Evolutionary conservation across 2,113 vertebrate genomes (phyloP), one percentile per base, ranked within the genome.

Genomic region (Pangasianodon gigas): DNA sequence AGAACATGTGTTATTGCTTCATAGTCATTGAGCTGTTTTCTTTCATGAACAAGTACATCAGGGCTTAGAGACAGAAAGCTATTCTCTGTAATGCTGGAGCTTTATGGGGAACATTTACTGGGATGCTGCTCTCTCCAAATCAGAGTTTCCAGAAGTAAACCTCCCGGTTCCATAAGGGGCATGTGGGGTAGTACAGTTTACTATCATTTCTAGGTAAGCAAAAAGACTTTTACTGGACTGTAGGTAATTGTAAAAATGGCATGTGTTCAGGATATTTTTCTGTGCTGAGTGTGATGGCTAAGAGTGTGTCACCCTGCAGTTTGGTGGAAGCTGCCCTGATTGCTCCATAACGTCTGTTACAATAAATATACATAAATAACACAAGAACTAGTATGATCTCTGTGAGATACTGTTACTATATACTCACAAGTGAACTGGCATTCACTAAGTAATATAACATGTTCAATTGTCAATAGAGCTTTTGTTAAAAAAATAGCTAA

Each of bases 211-310:
- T 32, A 32, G 29, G 65, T 32, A 74, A 74, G 69, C 69, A 77
- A 46, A 46, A 75, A 3, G 32, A 41, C 16, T 19, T 41, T 74
- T 74, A 75, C 67, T 54, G 21, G 56, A 88, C 82, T 89, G 81
- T 67, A 84, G 89, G 41, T 67, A 89, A 85, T 86, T 90, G 75
- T 71, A 80, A 87, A 89, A 91, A 81, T 88, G 24, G 54, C 65
- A 74, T 52, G 32, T 88, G 89, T 90, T 62, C 56, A 48, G 24
- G n/a, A 19, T n/a, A 46, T 82, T 54, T 37, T 41, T 86, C 48
- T 86, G 71, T 84, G 60, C 77, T 90, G 56, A 79, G n/a, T 48
- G 62, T 41, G 81, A 67, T 88, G 37, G 41, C 19, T 11, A 75
- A 46, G 71, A 88, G 44, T n/a, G 87, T 79, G 21, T 52, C 41